Conservation (phyloP, 2,113 vertebrate species). For the Otis tarda region DNA sequence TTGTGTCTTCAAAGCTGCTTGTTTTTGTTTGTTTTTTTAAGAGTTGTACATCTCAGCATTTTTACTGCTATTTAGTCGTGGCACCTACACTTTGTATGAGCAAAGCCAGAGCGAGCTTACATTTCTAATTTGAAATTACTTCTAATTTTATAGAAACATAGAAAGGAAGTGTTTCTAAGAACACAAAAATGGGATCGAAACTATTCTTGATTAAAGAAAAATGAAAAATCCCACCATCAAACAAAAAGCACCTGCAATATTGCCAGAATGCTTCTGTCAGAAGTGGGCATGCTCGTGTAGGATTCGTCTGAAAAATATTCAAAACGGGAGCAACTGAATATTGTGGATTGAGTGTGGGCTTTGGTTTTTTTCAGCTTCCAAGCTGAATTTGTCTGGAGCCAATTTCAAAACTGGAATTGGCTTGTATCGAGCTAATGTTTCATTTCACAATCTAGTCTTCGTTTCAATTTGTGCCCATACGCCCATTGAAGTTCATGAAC, state of each 20-base stretch:
- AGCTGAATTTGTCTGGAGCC: slow-evolving; percentile 31
- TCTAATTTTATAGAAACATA: slow-evolving; percentile 47
- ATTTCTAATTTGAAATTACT: slow-evolving; percentile 53
- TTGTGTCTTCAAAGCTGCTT: slow-evolving; percentile 82
- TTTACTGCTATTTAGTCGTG: slow-evolving; percentile 67
- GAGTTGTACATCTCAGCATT: slow-evolving; percentile 80
- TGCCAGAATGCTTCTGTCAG: slow-evolving; percentile 12
- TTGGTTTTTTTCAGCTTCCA: background rate
- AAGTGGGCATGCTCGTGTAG: background rate
- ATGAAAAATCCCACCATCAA: background rate
- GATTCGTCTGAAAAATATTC: background rate
- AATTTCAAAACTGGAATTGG: slow-evolving; percentile 41
- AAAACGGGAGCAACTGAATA: background rate
- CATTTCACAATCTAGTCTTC: slow-evolving; percentile 54
- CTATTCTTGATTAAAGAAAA: background rate
- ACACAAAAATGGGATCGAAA: slow-evolving; percentile 34
- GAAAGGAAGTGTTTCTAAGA: slow-evolving; percentile 35
- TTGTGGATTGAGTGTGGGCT: slow-evolving; percentile 35
- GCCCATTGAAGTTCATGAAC: slow-evolving; percentile 42
- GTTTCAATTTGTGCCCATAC: slow-evolving; percentile 30
- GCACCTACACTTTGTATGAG: slow-evolving; percentile 70
- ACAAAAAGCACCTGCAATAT: background rate
- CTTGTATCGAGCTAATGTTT: slow-evolving; percentile 13
- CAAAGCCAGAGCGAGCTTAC: slow-evolving; percentile 44
- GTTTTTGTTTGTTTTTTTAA: slow-evolving; percentile 43